Evolutionary conservation across 2,797 vertebrate genomes (phyloP), one percentile per base, ranked within the genome.

Genomic region (Sorex maritimensis): DNA sequence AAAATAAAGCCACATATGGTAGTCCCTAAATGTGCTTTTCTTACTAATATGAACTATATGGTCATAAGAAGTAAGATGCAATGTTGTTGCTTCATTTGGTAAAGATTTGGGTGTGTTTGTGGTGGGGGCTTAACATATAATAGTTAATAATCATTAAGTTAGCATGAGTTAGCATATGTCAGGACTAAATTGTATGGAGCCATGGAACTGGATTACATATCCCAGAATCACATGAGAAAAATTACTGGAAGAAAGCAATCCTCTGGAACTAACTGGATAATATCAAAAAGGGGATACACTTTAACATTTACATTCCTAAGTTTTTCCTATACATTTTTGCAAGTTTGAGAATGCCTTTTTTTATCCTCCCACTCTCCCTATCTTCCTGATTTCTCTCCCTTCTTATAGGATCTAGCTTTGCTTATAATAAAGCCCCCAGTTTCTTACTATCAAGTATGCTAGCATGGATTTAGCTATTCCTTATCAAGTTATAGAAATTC

Each of bases 11-110:
- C 74, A 61, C 69, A 79, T 38, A 72, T 14, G 38, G 52, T 65
- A 84, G 30, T 19, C 44, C 28, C 63, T 58, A 6, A 61, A n/a
- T 17, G 41, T 44, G 44, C 68, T 74, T 71, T 28, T 14, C 81
- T 86, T 65, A 34, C 30, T 79, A 46, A 87, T 55, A 68, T 74
- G 46, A 95, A 93, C 87, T 79, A 90, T 13, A 4, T 6, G 84
- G 72, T 58, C 41, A 19, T 84, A 26, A 30, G 34, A 84, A 84
- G 44, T 81, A n/a, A 92, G 65, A 68, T 34, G 61, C 1, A 0
- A 23, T 28, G 67, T 17, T 38, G 84, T 84, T 90, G 52, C 65
- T 65, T 44, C 63, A 68, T 67, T 85, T 63, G 19, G 41, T 69
- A 55, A 52, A 2, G 65, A 4, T 68, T 68, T 67, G 9, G 24